phyloP scores from a whole-genome alignment of 2,888 invertebrate genomes.

The Hypomecis atomaria region DNA sequence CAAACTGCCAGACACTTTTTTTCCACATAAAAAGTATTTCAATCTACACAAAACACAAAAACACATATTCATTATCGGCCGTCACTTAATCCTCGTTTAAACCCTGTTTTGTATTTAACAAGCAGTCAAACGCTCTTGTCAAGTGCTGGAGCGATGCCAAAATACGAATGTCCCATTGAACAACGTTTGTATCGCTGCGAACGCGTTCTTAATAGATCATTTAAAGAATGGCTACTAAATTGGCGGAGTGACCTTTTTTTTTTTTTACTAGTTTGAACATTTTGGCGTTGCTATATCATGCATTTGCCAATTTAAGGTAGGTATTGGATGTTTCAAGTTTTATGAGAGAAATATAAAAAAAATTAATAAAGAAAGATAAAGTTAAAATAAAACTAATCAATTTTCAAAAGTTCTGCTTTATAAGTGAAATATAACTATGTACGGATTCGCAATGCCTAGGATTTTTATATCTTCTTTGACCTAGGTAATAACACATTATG shows the following conservation, averaged over 20 bases:
- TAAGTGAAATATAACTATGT: too few species aligned
- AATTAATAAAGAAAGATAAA: too few species aligned
- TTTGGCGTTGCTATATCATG: too few species aligned
- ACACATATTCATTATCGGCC: conserved; percentile 40
- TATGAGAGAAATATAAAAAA: too few species aligned
- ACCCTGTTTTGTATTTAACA: conserved; percentile 55
- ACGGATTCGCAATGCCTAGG: too few species aligned
- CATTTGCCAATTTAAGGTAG: too few species aligned
- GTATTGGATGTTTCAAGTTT: too few species aligned
- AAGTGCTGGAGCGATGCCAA: conserved; percentile 71
- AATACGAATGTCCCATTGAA: conserved; percentile 83
- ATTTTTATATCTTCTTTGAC: too few species aligned
- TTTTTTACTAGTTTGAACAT: not conserved
- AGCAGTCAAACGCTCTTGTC: conserved; percentile 66
- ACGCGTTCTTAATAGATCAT: conserved; percentile 69
- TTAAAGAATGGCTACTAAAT: conserved; percentile 59
- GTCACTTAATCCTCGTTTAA: conserved; percentile 42
- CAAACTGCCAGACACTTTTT: not conserved
- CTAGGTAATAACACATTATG: too few species aligned
- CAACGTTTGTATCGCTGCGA: conserved; percentile 73
- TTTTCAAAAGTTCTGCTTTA: too few species aligned
- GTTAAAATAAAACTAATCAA: too few species aligned
- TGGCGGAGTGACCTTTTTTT: conserved; percentile 34
- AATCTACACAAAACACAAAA: conserved; percentile 28
- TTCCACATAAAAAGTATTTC: conserved; percentile 17